A percentile compares a stretch with the other conserved stretches of the same genome.
phyloP scores from a whole-genome alignment of 2,113 vertebrate species.

The Sapayoa aenigma region DNA sequence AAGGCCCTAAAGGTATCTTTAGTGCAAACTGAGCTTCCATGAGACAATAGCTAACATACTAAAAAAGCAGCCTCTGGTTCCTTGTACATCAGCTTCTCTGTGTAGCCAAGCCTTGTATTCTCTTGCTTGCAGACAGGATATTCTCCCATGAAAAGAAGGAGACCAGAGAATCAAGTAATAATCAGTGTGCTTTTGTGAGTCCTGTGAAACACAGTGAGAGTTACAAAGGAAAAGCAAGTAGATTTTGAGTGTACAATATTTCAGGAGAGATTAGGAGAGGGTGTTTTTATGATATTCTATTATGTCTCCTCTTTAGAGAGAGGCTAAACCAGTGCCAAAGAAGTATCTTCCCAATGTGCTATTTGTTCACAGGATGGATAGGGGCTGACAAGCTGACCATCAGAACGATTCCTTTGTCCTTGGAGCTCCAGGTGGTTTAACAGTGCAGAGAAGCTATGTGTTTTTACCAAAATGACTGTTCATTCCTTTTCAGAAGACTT shows the following conservation, averaged over 20 bases:
- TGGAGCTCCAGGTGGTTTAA: conserved; percentile 53
- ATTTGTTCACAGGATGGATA: conserved; percentile 56
- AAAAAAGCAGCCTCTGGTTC: not conserved
- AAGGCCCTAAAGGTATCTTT: not conserved
- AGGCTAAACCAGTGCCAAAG: conserved; percentile 9
- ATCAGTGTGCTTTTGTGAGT: conserved; percentile 39
- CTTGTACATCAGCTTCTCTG: not conserved
- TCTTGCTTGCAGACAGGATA: not conserved
- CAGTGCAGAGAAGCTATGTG: not conserved
- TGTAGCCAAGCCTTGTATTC: not conserved
- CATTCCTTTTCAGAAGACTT: conserved; percentile 22
- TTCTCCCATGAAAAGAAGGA: not conserved
- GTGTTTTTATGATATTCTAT: conserved; percentile 22
- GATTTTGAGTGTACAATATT: conserved; percentile 28
- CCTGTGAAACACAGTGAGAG: not conserved
- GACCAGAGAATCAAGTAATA: conserved; percentile 17
- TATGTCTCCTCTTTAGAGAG: conserved; percentile 38
- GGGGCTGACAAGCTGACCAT: conserved; percentile 46
- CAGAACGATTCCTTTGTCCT: conserved; percentile 58
- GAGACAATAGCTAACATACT: not conserved
- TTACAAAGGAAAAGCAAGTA: conserved; percentile 12
- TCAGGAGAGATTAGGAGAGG: conserved; percentile 28
- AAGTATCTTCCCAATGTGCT: conserved; percentile 14
- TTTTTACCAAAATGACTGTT: conserved; percentile 47
- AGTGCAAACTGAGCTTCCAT: not conserved